phyloP scores from a whole-genome alignment of 2,888 invertebrate genomes.

The Achlya flavicornis region DNA sequence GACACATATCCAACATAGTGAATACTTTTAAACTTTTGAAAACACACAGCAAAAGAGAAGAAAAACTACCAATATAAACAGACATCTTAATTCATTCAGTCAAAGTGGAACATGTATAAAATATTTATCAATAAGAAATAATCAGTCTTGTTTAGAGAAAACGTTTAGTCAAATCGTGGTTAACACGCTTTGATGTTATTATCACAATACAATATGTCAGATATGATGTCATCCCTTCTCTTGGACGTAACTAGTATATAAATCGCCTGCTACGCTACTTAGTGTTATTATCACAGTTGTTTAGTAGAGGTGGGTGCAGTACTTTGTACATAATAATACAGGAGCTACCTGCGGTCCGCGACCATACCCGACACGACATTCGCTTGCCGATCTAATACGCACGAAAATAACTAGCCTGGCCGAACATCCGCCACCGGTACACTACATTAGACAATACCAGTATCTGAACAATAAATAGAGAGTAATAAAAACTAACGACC shows the following conservation, averaged over 20 bases:
- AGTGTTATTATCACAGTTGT: constrained; percentile 85
- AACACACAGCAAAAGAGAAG: constrained; percentile 70
- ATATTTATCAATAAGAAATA: constrained; percentile 84
- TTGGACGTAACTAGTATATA: constrained; percentile 81
- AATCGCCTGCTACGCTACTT: constrained; percentile 84
- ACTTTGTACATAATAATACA: constrained; percentile 83
- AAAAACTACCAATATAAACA: constrained; percentile 80
- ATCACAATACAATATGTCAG: constrained; percentile 84
- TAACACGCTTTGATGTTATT: constrained; percentile 70
- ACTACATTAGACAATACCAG: constrained; percentile 49
- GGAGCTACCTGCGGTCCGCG: constrained; percentile 76
- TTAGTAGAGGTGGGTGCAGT: constrained; percentile 85
- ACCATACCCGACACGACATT: constrained; percentile 65
- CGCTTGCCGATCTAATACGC: constrained; percentile 62
- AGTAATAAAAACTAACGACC: constrained; percentile 46
- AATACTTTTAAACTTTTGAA: constrained; percentile 70
- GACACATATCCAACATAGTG: constrained; percentile 84
- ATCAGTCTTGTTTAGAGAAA: constrained; percentile 85
- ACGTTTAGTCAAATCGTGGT: constrained; percentile 73
- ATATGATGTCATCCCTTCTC: constrained; percentile 85
- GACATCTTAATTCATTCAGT: constrained; percentile 82
- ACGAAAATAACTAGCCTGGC: constrained; percentile 60
- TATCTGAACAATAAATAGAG: constrained; percentile 52
- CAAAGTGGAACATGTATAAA: constrained; percentile 82
- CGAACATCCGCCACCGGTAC: constrained; percentile 38